Evolutionary conservation across 2,113 vertebrate genomes (phyloP), one percentile per base, ranked within the genome.

Genomic region (Chaenogobius annularis): DNA sequence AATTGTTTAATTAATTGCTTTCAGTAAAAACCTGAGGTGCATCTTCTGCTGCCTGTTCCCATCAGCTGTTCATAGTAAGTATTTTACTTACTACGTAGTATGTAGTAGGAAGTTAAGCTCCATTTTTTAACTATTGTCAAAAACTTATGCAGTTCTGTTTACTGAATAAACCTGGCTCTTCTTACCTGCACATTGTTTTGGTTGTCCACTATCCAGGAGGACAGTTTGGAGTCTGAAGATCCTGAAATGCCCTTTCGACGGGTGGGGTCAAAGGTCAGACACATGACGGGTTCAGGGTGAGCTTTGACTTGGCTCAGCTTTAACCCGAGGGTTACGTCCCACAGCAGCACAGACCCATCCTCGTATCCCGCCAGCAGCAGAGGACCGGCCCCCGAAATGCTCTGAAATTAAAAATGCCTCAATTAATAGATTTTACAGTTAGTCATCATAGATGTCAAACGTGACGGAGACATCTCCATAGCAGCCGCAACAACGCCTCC

Each of bases 101-200:
- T 4, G 26, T 4, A 40, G 37, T 40, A 7, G 37, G 37, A 40
- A 40, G 8, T 40, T 40, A 40, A 40, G 37, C 37, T 40, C 37
- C 37, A 40, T 40, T 31, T 31, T 31, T 31, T 5, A 40, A 40
- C 26, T 31, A 2, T 31, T 31, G 26, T 31, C 2, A 40, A 40
- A 40, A 40, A 40, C 37, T 11, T 43, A 17, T n/a, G 11, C 10
- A 23, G 31, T 37, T 63, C n/a, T n/a, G n/a, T 10, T 63, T 40
- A 63, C n/a, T n/a, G 8, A 4, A 63, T 40, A n/a, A 40, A 37
- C 35, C 63, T 64, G 35, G 9, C 66, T 79, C 43, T 86, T 82
- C 95, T 96, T 93, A 98, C 98, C 97, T 98, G 94, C 71, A 99
- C 91, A 87, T 91, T 93, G 88, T 93, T 95, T 87, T 95, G 96